Conservation (phyloP, 2,797 vertebrate species). For the Menidia menidia region DNA sequence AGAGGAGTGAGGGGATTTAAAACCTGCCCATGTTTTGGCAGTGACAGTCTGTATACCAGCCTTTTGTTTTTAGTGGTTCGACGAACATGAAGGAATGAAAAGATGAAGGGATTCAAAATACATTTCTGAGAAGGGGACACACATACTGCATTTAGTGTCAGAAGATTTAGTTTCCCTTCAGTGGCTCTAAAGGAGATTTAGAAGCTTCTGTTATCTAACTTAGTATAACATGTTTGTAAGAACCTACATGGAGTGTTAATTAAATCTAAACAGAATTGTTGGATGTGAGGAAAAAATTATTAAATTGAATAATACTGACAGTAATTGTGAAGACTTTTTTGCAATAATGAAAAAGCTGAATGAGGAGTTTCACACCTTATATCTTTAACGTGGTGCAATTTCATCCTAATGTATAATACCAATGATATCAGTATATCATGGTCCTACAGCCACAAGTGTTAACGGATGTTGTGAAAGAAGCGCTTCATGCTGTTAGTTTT, state of each 20-base stretch:
- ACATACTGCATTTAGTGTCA: conserved; percentile 28
- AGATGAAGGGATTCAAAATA: conserved; percentile 23
- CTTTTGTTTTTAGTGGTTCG: conserved; percentile 7
- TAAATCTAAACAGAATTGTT: not conserved
- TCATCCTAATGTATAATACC: not conserved
- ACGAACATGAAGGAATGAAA: not conserved
- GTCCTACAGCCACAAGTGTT: not conserved
- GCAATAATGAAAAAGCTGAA: too few relatives aligned
- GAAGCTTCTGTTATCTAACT: not conserved
- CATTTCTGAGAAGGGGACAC: conserved; percentile 22
- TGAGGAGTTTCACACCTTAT: too few relatives aligned
- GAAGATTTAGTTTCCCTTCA: conserved; percentile 33
- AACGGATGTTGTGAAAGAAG: not conserved
- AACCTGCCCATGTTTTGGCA: not conserved
- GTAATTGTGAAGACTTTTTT: not conserved
- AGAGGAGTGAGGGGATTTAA: not conserved
- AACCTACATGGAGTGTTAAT: conserved; percentile 6
- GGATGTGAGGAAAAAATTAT: too few relatives aligned
- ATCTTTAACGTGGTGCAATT: too few relatives aligned
- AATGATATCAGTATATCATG: not conserved
- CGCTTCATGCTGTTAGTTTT: conserved; percentile 6
- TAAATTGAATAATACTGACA: too few relatives aligned
- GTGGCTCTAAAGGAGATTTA: conserved; percentile 3
- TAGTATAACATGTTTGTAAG: not conserved
- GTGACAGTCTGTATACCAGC: not conserved